Conservation (phyloP, 2,797 vertebrate genomes). For the Echiichthys vipera region DNA sequence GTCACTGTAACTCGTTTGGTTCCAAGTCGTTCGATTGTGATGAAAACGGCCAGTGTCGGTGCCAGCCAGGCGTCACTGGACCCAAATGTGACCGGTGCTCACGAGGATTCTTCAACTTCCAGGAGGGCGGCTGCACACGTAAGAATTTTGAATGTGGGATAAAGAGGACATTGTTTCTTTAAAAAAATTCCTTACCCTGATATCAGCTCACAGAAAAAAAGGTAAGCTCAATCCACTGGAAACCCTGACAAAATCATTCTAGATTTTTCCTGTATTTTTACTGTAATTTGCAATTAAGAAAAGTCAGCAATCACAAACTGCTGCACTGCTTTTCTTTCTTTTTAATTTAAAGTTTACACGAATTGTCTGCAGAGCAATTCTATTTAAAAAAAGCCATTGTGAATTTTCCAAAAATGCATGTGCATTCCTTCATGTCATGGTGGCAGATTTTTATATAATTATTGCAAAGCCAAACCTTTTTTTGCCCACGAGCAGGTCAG, state of each 20-base stretch:
- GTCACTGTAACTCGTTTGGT: conserved; percentile 97
- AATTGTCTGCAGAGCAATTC: conserved; percentile 5
- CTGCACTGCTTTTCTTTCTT: conserved; percentile 13
- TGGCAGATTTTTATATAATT: conserved; percentile 20
- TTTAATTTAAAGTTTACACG: conserved; percentile 35
- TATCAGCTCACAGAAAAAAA: neutral
- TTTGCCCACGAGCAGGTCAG: neutral
- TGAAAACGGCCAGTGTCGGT: conserved; percentile 92
- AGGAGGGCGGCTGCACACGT: conserved; percentile 97
- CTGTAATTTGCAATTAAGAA: conserved; percentile 1
- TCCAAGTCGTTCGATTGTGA: conserved; percentile 98
- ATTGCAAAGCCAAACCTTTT: conserved; percentile 6
- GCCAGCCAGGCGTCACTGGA: conserved; percentile 93
- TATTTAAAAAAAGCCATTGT: conserved; percentile 5
- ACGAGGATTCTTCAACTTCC: conserved; percentile 93
- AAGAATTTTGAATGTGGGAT: conserved; percentile 50
- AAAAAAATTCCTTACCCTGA: neutral
- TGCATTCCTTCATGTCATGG: neutral
- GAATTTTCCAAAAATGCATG: conserved; percentile 15
- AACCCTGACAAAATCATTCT: neutral
- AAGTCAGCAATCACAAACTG: conserved; percentile 11
- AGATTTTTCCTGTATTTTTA: neutral
- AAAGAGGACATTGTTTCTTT: neutral
- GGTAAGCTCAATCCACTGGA: neutral
- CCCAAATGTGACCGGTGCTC: conserved; percentile 95